Percentiles rank a stretch among this genome's conserved stretches.
phyloP scores from a whole-genome alignment of 2,113 vertebrate species.

The Chaenocephalus aceratus region DNA sequence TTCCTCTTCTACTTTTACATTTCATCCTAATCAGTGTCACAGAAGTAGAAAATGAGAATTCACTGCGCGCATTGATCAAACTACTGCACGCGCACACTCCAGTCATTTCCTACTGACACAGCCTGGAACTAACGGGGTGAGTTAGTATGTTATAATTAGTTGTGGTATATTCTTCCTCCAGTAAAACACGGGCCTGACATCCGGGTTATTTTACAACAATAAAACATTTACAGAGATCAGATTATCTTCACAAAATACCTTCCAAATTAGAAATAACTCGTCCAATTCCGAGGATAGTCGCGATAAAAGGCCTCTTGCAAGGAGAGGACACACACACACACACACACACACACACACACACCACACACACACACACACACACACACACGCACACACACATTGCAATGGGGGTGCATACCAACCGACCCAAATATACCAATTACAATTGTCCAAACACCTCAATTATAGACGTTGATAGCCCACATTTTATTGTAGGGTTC shows the following conservation, averaged over 20 bases:
- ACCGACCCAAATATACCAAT: conserved; percentile 47
- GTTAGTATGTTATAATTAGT: background rate
- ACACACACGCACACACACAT: conserved; percentile 5
- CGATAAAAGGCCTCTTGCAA: conserved; percentile 4
- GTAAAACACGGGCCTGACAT: background rate
- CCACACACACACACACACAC: conserved; percentile 11
- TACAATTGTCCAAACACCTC: conserved; percentile 57
- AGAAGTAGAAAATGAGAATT: conserved; percentile 39
- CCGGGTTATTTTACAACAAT: background rate
- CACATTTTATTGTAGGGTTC: conserved; percentile 21
- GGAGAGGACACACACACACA: conserved; percentile 7
- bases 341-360: background rate
- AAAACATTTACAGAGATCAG: background rate
- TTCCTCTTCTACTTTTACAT: conserved; percentile 41
- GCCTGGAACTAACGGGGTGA: background rate
- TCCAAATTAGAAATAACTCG: conserved; percentile 11
- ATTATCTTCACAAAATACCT: conserved; percentile 1
- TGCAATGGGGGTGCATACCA: conserved; percentile 10
- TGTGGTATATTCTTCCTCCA: background rate
- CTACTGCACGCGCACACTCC: background rate
- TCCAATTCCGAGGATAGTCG: background rate
- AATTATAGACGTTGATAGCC: conserved; percentile 45
- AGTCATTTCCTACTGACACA: background rate
- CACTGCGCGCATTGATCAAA: conserved; percentile 40
- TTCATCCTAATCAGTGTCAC: conserved; percentile 66